Base-by-base conservation (phyloP, 2,113 vertebrate species). In the Pomatorhinus ruficollis region DNA sequence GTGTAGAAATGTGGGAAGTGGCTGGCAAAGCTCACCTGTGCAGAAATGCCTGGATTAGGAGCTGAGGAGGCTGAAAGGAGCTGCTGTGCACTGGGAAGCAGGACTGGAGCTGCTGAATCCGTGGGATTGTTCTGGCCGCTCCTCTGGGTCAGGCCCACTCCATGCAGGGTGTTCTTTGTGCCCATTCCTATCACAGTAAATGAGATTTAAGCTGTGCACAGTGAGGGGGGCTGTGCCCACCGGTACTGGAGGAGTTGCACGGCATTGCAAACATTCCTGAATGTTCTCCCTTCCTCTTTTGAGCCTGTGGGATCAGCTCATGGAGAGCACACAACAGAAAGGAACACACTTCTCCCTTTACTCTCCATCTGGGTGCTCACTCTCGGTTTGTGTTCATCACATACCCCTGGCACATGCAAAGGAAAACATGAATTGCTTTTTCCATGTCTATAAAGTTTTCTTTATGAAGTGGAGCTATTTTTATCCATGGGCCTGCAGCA, bases 11-110 rank as follows among this genome's bases (percentile, higher is more conserved):
- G 5, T 44, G 64, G 50, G 21, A 81, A 45, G 47, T 19, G 68
- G 53, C 20, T 40, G 68, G 30, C 0, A 0, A 69, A 44, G 11
- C 54, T 60, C 37, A 75, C 75, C 42, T 4, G 19, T 70, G 37
- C 57, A 39, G 64, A 61, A 14, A 15, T 53, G 44, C 21, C 24
- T 69, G 45, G 47, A 20, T 44, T 31, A 64, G 63, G 28, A 86
- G 65, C 60, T 82, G 42, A 42, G 53, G 69, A 68, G 47, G 23
- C 54, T 78, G 47, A 31, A 39, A 45, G 13, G 7, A 49, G 52
- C 50, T 82, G 35, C 61, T 79, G 42, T n/a, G 37, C 50, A 5
- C 9, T 15, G 61, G 49, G 2, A 2, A 69, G 22, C 40, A 33
- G 16, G 35, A 49, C 31, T 53, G 28, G 40, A 71, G 39, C 69